phyloP scores from a whole-genome alignment of 2,888 invertebrate genomes.

The Nineta flava region DNA sequence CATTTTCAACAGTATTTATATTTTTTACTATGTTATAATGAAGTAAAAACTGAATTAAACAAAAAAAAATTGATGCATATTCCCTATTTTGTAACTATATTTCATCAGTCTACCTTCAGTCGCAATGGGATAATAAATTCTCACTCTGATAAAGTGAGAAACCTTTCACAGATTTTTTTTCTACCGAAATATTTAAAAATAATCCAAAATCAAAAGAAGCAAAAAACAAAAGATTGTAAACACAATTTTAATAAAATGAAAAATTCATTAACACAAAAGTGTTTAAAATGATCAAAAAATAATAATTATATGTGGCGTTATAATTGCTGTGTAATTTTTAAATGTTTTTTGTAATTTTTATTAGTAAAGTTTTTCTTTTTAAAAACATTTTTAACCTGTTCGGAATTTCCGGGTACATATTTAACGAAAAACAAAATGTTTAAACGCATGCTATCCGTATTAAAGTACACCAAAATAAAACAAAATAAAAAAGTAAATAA shows the following conservation, averaged over 20 bases:
- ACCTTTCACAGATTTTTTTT: too few species aligned
- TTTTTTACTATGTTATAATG: too few species aligned
- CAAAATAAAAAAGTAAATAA: not conserved
- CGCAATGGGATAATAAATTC: too few species aligned
- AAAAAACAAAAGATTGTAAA: not conserved
- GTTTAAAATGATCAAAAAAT: not conserved
- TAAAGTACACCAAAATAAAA: not conserved
- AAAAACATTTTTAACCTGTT: constrained; percentile 2
- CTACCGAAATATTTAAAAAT: too few species aligned
- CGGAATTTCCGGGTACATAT: constrained; percentile 7
- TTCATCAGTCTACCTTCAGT: too few species aligned
- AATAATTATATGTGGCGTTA: not conserved
- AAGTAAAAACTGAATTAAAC: too few species aligned
- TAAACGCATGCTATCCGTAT: not conserved
- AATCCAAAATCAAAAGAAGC: too few species aligned
- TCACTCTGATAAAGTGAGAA: too few species aligned
- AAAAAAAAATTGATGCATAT: too few species aligned
- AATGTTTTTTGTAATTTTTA: not conserved
- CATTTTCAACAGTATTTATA: too few species aligned
- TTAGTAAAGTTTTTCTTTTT: not conserved
- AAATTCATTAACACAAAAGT: not conserved
- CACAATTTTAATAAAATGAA: not conserved
- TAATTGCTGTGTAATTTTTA: not conserved
- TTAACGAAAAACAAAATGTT: not conserved
- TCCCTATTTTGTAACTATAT: too few species aligned